Evolutionary conservation across 2,113 vertebrate species (phyloP), one percentile per base, ranked within the genome.

Genomic region (Gnathonemus longibarbis): DNA sequence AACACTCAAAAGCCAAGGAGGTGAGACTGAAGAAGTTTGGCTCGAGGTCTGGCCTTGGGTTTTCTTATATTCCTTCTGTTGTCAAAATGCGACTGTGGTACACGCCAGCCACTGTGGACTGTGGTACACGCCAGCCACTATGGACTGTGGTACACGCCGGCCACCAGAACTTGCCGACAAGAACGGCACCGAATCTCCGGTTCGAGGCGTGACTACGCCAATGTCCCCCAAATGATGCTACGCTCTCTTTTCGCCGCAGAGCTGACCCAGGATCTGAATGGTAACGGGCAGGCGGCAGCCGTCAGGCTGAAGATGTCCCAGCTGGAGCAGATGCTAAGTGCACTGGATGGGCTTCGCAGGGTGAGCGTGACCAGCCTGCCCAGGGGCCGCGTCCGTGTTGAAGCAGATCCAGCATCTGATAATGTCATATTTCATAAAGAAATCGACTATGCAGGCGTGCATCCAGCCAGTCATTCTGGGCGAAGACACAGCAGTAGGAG

Each of bases 1-100:
- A 95, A 99, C 98, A 52, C 94, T 99, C 92, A 99, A 99, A 95
- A 99, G 98, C 94, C 98, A 99, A 96, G 98, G 98, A 96, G 98
- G 98, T 98, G 96, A 93, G 95, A n/a, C 11, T 15, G 27, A 8
- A 39, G 15, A 27, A 42, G 4, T 27, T 15, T 49, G n/a, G 1
- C 48, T n/a, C 10, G 0, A 15, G 3, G 10, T 7, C 31, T 45
- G 1, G 88, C 1, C 2, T 62, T 1, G 1, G 52, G 0, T 46
- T 86, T 0, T 17, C 42, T 27, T 35, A 13, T 52, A 11, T 17
- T 52, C 27, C 3, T 35, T 9, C 48, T 53, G 84, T 13, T 21
- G 39, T 31, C 80, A 46, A 84, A 87, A 10, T 48, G 83, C 1
- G 24, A 48, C 3, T 45, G 84, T 5, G 42, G 27, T 24, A 21